These are phyloP conservation scores for Lissonota sp. DNA, from an alignment of 2,888 invertebrate species.

Conservation along the genomic window DNA sequence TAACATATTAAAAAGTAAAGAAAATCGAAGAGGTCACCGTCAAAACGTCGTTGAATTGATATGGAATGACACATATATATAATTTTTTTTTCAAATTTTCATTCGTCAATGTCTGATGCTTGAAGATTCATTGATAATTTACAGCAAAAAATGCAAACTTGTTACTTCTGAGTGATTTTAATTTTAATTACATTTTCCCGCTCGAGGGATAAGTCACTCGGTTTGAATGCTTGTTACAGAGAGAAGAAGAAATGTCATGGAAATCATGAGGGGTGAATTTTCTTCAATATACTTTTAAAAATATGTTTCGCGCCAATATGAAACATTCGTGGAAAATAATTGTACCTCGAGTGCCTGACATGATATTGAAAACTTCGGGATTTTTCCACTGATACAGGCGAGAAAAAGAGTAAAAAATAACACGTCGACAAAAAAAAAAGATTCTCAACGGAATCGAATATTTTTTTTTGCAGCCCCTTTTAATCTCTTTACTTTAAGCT, in stretches of 20 bases:
- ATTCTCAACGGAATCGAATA: not conserved
- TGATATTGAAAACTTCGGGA: constrained; percentile 18
- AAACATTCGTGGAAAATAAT: constrained; percentile 26
- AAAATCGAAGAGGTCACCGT: no score
- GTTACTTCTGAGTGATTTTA: no score
- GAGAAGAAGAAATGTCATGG: not conserved
- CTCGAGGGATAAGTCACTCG: no score
- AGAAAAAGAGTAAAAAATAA: not conserved
- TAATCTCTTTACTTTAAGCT: no score
- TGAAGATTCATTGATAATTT: no score
- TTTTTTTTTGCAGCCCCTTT: not conserved
- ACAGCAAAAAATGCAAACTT: no score
- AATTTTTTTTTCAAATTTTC: no score
- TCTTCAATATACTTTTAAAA: constrained; percentile 11
- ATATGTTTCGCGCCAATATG: constrained; percentile 24
- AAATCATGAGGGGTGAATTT: not conserved
- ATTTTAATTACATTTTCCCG: no score
- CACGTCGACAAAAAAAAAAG: not conserved
- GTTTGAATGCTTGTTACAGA: not conserved
- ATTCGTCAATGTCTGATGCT: no score
- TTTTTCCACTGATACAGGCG: not conserved
- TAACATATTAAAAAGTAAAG: no score
- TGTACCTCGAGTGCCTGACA: constrained; percentile 52
- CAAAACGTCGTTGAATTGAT: no score
- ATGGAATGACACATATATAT: no score